Conservation (phyloP, 2,888 invertebrate genomes). For the Meta bourneti region DNA sequence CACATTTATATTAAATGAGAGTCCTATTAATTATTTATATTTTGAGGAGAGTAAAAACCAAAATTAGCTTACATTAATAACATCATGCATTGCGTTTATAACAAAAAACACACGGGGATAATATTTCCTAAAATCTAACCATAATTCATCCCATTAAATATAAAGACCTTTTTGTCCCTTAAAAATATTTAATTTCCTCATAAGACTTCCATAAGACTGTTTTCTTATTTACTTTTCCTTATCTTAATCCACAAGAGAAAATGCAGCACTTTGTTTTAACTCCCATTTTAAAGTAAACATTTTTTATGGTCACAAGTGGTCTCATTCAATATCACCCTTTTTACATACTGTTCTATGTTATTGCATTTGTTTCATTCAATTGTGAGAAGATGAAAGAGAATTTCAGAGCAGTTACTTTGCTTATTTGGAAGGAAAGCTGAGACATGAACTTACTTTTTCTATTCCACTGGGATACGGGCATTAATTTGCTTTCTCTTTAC, state of each 20-base stretch:
- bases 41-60: too few relatives aligned
- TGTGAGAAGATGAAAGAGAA: conserved; percentile 14
- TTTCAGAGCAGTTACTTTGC: conserved; percentile 10
- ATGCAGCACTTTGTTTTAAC: not conserved
- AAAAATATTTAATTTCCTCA: not conserved
- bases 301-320: not conserved
- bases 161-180: not conserved
- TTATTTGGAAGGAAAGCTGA: not conserved
- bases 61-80: too few relatives aligned
- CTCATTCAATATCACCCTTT: not conserved
- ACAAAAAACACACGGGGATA: too few relatives aligned
- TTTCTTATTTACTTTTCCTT: not conserved
- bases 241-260: not conserved
- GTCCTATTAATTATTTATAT: too few relatives aligned
- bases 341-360: not conserved
- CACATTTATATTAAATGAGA: too few relatives aligned
- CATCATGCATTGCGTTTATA: too few relatives aligned
- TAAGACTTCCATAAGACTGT: not conserved
- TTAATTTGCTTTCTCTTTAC: not conserved
- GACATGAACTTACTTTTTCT: not conserved
- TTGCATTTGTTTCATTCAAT: conserved; percentile 2
- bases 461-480: not conserved
- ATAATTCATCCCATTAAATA: too few relatives aligned
- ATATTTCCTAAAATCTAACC: too few relatives aligned
- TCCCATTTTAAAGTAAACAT: not conserved